Percentiles rank a stretch among this genome's conserved stretches.
phyloP scores from a whole-genome alignment of 2,113 vertebrate genomes.

The Thamnophis sirtalis region DNA sequence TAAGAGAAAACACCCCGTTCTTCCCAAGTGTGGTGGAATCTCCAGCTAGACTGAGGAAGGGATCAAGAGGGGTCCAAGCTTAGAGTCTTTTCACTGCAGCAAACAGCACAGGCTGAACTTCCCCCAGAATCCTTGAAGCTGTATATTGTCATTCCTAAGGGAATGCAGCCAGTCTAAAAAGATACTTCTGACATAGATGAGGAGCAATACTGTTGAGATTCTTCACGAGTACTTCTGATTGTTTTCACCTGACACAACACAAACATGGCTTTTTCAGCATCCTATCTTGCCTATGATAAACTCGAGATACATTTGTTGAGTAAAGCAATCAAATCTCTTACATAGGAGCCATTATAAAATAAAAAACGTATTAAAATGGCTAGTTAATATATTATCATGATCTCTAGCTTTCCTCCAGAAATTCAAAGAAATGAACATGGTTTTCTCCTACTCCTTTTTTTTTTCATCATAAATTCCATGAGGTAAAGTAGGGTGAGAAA shows the following conservation, averaged over 20 bases:
- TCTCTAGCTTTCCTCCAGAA: background rate
- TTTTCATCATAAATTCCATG: background rate
- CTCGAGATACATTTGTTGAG: background rate
- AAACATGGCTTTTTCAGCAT: background rate
- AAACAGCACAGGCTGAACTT: background rate
- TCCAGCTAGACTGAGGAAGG: background rate
- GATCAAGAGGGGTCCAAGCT: background rate
- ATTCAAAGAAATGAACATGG: background rate
- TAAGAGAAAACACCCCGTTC: constrained; percentile 28
- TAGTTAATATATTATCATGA: background rate
- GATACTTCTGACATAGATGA: background rate
- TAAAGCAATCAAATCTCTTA: background rate
- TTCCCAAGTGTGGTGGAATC: background rate
- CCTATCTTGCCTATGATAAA: constrained; percentile 11
- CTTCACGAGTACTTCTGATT: background rate
- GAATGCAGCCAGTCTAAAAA: background rate
- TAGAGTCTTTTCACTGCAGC: background rate
- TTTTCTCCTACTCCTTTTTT: background rate
- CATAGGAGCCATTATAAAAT: background rate
- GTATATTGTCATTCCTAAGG: background rate
- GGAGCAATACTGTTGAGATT: background rate
- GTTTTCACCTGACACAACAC: background rate
- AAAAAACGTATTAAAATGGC: background rate
- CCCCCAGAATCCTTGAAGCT: background rate
- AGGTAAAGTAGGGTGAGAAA: background rate